These are phyloP conservation scores for Eptesicus fuscus DNA, from an alignment of 2,113 vertebrate genomes.

Conservation along the genomic window DNA sequence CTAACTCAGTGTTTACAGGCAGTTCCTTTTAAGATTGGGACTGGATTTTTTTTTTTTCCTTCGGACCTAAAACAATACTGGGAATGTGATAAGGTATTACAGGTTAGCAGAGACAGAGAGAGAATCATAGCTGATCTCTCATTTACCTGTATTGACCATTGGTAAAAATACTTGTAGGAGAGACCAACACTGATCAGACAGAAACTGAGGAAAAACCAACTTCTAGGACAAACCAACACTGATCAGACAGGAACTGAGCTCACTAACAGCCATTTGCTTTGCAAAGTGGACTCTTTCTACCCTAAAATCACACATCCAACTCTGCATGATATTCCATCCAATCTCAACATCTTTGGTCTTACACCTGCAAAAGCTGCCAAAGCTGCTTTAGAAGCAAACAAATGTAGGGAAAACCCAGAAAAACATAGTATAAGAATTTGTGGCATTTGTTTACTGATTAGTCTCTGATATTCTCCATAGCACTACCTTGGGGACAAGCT, in stretches of 20 bases:
- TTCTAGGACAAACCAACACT: neutral
- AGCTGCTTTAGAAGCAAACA: neutral
- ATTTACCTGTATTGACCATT: neutral
- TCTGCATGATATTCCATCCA: neutral
- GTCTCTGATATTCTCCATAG: neutral
- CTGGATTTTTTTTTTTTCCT: neutral
- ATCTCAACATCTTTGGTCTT: neutral
- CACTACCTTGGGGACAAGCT: neutral
- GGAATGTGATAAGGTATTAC: neutral
- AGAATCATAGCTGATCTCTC: neutral
- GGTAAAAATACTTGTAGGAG: neutral
- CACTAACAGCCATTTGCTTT: neutral
- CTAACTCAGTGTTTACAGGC: neutral
- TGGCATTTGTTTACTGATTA: neutral
- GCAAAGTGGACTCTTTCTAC: neutral
- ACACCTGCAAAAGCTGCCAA: neutral
- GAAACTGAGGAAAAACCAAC: neutral
- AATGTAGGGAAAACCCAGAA: neutral
- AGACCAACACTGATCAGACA: neutral
- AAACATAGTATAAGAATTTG: neutral
- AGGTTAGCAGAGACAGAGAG: neutral
- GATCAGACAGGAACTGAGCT: neutral
- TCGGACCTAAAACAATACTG: neutral
- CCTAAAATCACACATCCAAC: neutral
- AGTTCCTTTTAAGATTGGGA: neutral